Base-by-base conservation (phyloP, 2,797 vertebrate species). In the Scarus forsteni region DNA sequence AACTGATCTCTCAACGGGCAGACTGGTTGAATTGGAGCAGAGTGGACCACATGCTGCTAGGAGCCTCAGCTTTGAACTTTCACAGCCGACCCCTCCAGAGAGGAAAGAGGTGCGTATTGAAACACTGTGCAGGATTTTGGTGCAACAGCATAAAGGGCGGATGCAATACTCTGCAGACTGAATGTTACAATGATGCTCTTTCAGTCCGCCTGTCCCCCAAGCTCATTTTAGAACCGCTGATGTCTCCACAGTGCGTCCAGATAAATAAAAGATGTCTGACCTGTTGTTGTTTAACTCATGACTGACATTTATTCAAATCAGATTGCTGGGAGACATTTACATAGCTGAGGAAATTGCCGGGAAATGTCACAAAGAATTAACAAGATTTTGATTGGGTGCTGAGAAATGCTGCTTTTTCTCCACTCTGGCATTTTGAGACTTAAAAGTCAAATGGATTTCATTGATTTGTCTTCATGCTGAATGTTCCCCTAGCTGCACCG, bases 281-380 rank as follows among this genome's bases (percentile, higher is more conserved):
- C 83, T 40, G 51, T 85, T 87, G 77, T 81, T 88, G 81, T 92
- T 88, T 69, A 88, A 80, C 84, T 90, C 89, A 76, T 83, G 82
- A 92, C 88, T 92, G 93, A 92, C 93, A 94, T 95, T 95, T 93
- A 85, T 89, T 84, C 56, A 83, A 92, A 94, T 93, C 93, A 91
- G 92, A 94, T 94, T 90, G 90, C 74, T 60, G 63, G 77, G 73
- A 79, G 79, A 80, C 88, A 93, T 94, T 94, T 94, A 80, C 92
- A 94, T 93, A 92, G 82, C 45, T 84, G 66, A 89, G 89, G 86
- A 90, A 93, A 94, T 92, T 86, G 91, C 88, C 60, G 58, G 79
- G 77, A 95, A 95, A 95, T 95, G 94, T 93, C 92, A 94, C 58
- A 84, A 84, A 86, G 86, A 93, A 91, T 93, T 91, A 91, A 77